Base-by-base conservation (phyloP, 2,113 vertebrate species). In the Xenotilapia caudafasciata region DNA sequence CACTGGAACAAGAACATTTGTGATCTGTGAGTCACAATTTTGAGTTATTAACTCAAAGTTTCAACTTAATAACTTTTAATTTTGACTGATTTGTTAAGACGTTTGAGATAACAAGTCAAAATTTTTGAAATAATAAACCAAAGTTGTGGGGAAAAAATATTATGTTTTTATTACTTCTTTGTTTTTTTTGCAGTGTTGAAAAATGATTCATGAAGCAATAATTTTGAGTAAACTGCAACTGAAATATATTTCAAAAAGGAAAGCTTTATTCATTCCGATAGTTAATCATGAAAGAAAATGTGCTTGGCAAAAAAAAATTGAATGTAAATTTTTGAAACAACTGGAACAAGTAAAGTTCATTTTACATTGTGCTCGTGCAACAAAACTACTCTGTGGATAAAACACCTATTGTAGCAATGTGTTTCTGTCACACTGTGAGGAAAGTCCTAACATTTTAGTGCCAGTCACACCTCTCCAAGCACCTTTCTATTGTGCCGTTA, bases 41-140 rank as follows among this genome's bases (percentile, higher is more conserved):
- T 21, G 62, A 21, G 19, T 68, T 8, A 38, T n/a, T 38, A 38
- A 8, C 60, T 65, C 60, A 65, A 68, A 38, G 17, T 38, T 68
- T 68, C 60, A 5, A 68, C 10, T 21, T 68, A 13, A 38, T 7
- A 3, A n/a, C 31, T 62, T 0, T 2, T 2, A 6, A 6, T 7
- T 4, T 62, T 38, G 6, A 21, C 33, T 65, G 0, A 21, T 65
- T 68, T 38, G 0, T 21, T 38, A 68, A 38, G 19, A 38, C 0
- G 0, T 68, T 38, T 68, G 11, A 68, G 19, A 38, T 38, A 68
- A 0, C 19, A 13, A 68, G 19, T 68, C 0, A 21, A 68, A 13
- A 8, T 40, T 40, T 40, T 68, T 68, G 19, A 21, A 38, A 68
- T 38, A 68, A 21, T 21, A 8, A 68, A 38, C 6, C n/a, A 65